Evolutionary conservation across 2,888 invertebrate genomes (phyloP).

Genomic region (Mantis religiosa): DNA sequence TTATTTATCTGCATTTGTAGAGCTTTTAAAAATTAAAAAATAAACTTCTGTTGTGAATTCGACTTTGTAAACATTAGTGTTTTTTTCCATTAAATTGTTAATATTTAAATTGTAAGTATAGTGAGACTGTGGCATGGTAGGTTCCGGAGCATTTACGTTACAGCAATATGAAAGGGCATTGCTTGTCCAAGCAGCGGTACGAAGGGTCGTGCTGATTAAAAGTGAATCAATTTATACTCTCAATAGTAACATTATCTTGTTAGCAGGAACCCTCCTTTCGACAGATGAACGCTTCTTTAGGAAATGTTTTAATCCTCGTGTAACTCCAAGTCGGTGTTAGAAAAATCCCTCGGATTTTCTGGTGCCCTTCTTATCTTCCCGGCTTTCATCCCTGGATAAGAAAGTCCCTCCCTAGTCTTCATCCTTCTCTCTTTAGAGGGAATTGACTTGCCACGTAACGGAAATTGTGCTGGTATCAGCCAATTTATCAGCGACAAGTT

Average conservation of each 20-base stretch:
- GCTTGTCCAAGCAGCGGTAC: too few species aligned
- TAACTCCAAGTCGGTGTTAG: neutral
- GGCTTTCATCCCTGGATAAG: neutral
- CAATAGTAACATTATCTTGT: neutral
- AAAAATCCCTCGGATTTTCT: neutral
- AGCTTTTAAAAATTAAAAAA: too few species aligned
- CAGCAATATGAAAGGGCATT: too few species aligned
- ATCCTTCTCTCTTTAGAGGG: neutral
- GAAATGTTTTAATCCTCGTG: neutral
- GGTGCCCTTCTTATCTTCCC: neutral
- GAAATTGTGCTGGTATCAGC: constrained; percentile 20
- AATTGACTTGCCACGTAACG: neutral
- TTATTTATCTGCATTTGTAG: too few species aligned
- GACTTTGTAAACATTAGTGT: too few species aligned
- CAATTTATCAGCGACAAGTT: constrained; percentile 17
- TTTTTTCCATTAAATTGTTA: too few species aligned
- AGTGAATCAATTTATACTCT: neutral
- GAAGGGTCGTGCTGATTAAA: neutral
- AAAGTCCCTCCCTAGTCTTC: neutral
- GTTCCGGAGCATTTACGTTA: too few species aligned
- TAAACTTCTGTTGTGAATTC: too few species aligned
- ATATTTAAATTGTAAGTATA: too few species aligned
- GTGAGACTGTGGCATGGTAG: too few species aligned
- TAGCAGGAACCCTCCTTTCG: neutral
- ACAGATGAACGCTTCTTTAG: neutral